phyloP scores from a whole-genome alignment of 2,888 invertebrate species.

The Pemphredon lugubris region DNA sequence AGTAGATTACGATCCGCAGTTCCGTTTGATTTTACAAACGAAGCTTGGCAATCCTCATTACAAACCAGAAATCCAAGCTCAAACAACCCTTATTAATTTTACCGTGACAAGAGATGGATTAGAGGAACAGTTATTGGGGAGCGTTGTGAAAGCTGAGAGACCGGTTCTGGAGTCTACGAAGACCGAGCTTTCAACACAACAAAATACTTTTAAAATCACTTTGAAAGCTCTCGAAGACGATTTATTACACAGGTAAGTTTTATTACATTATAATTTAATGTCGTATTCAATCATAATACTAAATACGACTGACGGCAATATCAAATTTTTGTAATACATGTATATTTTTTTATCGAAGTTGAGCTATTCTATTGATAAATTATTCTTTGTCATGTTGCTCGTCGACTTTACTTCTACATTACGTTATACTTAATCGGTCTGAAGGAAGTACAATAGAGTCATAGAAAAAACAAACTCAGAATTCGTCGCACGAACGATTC shows the following conservation, averaged over 20 bases:
- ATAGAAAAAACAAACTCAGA: no score
- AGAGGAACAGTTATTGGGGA: conserved; percentile 95
- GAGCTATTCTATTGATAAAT: neutral
- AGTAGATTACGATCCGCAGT: conserved; percentile 92
- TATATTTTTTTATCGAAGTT: no score
- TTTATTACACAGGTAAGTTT: conserved; percentile 84
- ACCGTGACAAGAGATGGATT: conserved; percentile 96
- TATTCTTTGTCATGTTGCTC: no score
- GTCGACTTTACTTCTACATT: neutral
- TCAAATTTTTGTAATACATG: no score
- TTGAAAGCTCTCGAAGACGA: conserved; percentile 96
- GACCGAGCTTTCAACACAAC: conserved; percentile 92
- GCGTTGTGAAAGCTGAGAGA: conserved; percentile 95
- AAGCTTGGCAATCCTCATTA: conserved; percentile 98
- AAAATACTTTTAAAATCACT: conserved; percentile 96
- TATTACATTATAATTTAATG: neutral
- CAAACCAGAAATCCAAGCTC: conserved; percentile 98
- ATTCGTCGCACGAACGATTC: no score
- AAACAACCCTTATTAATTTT: conserved; percentile 97
- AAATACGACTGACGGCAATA: no score
- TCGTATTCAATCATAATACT: neutral
- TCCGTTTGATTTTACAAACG: conserved; percentile 93
- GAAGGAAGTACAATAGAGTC: neutral
- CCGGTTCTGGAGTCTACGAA: conserved; percentile 94
- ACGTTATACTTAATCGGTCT: neutral